These are phyloP conservation scores for Syngnathus scovelli DNA, from an alignment of 2,113 vertebrate species.

Conservation along the genomic window DNA sequence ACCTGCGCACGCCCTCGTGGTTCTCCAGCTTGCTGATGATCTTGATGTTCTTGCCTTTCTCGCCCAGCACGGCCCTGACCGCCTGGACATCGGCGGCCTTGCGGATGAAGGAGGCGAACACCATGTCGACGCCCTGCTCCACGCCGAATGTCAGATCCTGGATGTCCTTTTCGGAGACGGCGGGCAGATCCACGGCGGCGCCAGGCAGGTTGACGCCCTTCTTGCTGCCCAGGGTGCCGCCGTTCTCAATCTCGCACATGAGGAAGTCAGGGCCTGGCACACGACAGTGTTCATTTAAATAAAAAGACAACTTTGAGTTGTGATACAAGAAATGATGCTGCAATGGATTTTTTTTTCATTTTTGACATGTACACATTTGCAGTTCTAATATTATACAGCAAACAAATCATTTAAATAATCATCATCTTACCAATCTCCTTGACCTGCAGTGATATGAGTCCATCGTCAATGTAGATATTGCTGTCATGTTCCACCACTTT, in stretches of 20 bases:
- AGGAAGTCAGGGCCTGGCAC: slow-evolving; percentile 78
- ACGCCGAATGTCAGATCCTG: slow-evolving; percentile 88
- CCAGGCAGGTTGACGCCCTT: slow-evolving; percentile 96
- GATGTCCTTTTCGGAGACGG: slow-evolving; percentile 89
- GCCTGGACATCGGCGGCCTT: slow-evolving; percentile 88
- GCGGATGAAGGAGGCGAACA: slow-evolving; percentile 97
- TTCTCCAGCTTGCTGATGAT: slow-evolving; percentile 99
- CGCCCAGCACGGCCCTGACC: slow-evolving; percentile 89
- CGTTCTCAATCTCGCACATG: slow-evolving; percentile 86
- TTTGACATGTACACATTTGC: background rate
- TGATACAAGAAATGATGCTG: background rate
- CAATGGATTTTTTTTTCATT: background rate
- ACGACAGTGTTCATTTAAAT: background rate
- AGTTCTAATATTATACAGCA: no score
- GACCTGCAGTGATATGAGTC: slow-evolving; percentile 89
- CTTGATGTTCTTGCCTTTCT: slow-evolving; percentile 96
- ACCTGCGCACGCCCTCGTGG: slow-evolving; percentile 96
- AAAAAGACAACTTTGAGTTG: background rate
- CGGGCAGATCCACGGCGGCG: slow-evolving; percentile 89
- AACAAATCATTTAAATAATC: no score
- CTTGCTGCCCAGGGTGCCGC: slow-evolving; percentile 89
- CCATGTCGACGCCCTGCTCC: slow-evolving; percentile 91
- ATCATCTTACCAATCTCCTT: slow-evolving; percentile 80
- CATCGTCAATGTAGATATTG: slow-evolving; percentile 94
- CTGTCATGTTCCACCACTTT: slow-evolving; percentile 86